Evolutionary conservation across 1,140 invertebrate species (phyloP).

Genomic region (silkworm (Bombyx mori)): DNA sequence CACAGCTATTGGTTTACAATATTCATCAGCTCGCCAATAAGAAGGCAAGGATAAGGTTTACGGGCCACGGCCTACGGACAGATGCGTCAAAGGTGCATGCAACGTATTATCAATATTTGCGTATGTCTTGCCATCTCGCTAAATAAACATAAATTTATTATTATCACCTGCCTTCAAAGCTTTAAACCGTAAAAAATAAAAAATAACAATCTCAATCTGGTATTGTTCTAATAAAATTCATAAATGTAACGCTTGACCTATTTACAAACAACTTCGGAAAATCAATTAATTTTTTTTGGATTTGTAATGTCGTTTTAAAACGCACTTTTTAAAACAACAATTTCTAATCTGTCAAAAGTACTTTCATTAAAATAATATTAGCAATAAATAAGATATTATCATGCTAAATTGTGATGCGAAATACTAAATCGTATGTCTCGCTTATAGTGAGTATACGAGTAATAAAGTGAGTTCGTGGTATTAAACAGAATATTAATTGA

Average conservation of each 20-base stretch:
- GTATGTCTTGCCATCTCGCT: constrained; percentile 19
- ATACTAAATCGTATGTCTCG: background rate
- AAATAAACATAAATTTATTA: constrained; percentile 23
- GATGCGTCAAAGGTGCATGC: constrained; percentile 43
- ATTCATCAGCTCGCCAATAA: constrained; percentile 32
- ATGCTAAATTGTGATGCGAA: background rate
- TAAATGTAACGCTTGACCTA: no score
- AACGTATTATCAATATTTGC: constrained; percentile 38
- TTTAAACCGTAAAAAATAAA: background rate
- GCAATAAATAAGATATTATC: background rate
- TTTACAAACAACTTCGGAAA: no score
- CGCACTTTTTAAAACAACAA: no score
- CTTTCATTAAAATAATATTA: background rate
- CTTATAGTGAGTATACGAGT: background rate
- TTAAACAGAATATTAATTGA: background rate
- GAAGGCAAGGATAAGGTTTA: constrained; percentile 38
- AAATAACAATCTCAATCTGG: background rate
- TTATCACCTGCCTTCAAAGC: constrained; percentile 23
- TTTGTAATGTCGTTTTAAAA: no score
- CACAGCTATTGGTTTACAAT: background rate
- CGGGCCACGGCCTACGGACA: constrained; percentile 31
- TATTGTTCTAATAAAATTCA: background rate
- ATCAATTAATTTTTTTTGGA: no score
- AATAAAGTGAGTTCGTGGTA: background rate
- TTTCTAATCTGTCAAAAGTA: no score